Base-by-base conservation (phyloP, 2,888 invertebrate genomes). In the Auanema sp. region DNA sequence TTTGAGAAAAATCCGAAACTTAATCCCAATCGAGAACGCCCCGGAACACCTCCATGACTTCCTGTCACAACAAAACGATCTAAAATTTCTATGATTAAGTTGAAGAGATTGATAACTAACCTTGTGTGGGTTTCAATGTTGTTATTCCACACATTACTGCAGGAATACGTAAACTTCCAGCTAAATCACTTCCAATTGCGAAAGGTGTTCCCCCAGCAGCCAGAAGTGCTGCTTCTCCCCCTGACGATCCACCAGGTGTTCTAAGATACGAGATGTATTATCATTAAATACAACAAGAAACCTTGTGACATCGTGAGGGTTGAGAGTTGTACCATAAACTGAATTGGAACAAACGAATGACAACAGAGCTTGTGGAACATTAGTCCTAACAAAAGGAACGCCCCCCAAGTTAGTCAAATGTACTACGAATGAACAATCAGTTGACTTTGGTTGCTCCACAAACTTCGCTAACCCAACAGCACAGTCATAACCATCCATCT, bases 81-180 rank as follows among this genome's bases (percentile, higher is more conserved):
- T 68, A 51, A 42, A 61, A n/a, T n/a, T n/a, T n/a, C n/a, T n/a
- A n/a, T n/a, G 16, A 53, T 16, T 16, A 53, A 53, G 5, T 43
- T 4, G 43, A 16, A 53, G 6, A 25, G 42, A 60, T 44, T 43
- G 23, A 41, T 50, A 25, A 49, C 43, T 8, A 23, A 64, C 69
- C 66, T 53, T 77, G 71, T 0, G 86, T 85, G 4, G 86, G 84
- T 69, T 86, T 87, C 11, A 87, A 65, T 1, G 85, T 83, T 56
- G 77, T 83, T 8, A 85, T 73, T 0, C 87, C 87, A 78, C 86
- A 86, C 69, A 85, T 83, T 60, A 84, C 79, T 40, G 85, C 84
- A 0, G 87, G 87, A 58, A 86, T 84, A 2, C 87, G 78, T 14
- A 86, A 76, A 73, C 85, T 85, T 42, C 87, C 87, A 6, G 85